These are phyloP conservation scores for Pseudeuparius sepicola DNA, from an alignment of 2,888 invertebrate species.

Conservation along the genomic window DNA sequence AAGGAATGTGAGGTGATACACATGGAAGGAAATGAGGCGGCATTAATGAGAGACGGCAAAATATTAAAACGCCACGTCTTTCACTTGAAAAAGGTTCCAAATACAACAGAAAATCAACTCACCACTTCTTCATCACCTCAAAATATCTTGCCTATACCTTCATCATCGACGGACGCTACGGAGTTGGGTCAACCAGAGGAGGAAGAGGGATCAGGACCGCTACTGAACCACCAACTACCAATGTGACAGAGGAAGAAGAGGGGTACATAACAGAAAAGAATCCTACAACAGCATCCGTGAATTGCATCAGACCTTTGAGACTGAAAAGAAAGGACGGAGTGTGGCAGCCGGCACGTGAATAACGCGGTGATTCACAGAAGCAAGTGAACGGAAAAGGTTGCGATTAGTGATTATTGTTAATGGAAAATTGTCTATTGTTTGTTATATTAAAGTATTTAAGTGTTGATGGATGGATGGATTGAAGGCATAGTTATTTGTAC, in stretches of 20 bases:
- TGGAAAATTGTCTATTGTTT: no score
- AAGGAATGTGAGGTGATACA: constrained; percentile 12
- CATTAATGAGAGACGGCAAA: constrained; percentile 10
- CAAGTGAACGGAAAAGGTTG: no score
- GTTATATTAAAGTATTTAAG: no score
- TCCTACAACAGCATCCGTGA: no score
- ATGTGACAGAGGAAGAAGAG: neutral
- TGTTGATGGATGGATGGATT: no score
- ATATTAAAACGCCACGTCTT: constrained; percentile 14
- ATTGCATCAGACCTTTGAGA: constrained; percentile 6
- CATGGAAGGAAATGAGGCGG: constrained; percentile 13
- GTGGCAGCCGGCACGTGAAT: constrained; percentile 2
- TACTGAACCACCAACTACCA: neutral
- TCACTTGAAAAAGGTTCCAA: constrained; percentile 11
- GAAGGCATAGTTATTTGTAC: no score
- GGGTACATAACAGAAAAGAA: neutral
- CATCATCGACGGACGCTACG: no score
- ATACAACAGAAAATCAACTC: neutral
- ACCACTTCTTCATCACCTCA: no score
- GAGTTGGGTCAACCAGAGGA: no score
- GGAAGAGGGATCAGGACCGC: no score
- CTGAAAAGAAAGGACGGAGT: constrained; percentile 9
- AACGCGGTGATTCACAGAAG: no score
- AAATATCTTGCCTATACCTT: neutral
- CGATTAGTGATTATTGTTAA: no score